Evolutionary conservation across 2,888 invertebrate species (phyloP).

Genomic region (Tenthredo notha): DNA sequence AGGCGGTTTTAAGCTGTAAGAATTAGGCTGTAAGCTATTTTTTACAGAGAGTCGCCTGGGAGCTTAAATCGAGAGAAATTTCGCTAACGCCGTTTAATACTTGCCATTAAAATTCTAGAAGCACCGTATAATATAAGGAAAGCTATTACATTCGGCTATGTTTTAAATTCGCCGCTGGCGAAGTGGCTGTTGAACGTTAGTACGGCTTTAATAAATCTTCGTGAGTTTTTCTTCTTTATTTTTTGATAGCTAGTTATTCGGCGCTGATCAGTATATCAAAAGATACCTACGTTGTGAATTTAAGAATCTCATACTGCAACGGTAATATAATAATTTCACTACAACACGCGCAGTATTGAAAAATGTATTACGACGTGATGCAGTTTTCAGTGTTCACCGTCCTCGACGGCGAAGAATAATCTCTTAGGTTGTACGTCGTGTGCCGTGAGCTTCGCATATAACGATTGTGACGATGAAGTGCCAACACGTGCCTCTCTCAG

Average conservation of each 20-base stretch:
- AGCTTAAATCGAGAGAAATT: not conserved
- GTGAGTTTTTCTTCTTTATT: conserved; percentile 8
- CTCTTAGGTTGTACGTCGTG: conserved; percentile 16
- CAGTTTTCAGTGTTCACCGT: conserved; percentile 16
- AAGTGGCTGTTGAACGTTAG: not conserved
- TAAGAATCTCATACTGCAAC: conserved; percentile 18
- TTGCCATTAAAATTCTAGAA: conserved; percentile 36
- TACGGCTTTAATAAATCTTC: conserved; percentile 15
- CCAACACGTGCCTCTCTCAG: conserved; percentile 23
- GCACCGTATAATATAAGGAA: conserved; percentile 29
- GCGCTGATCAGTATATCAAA: conserved; percentile 38
- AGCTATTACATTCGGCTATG: conserved; percentile 27
- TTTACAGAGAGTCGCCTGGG: not conserved
- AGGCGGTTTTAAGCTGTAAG: not conserved
- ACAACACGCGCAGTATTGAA: not conserved
- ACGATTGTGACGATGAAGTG: conserved; percentile 43
- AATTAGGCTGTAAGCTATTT: not conserved
- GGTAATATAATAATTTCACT: conserved; percentile 28
- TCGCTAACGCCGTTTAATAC: conserved; percentile 13
- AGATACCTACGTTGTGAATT: not conserved
- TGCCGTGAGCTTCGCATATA: conserved; percentile 1
- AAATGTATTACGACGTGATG: conserved; percentile 35
- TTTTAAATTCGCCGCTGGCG: not conserved
- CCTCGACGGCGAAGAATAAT: conserved; percentile 3
- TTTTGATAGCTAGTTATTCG: not conserved